Conservation (phyloP, 2,113 vertebrate species). For the Scomber japonicus region DNA sequence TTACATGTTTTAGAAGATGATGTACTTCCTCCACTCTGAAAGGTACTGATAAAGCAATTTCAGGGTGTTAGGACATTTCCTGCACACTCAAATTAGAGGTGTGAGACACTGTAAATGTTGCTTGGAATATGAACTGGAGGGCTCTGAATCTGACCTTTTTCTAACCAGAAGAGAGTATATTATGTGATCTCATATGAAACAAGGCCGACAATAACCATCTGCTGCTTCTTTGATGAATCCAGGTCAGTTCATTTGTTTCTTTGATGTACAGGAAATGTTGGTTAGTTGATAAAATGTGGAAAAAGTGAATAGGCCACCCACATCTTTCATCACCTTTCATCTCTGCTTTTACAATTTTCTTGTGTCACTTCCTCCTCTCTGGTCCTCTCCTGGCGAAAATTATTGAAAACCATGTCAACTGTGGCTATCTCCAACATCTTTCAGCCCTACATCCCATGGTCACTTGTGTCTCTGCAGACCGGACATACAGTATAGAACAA, state of each 20-base stretch:
- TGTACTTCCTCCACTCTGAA: too few species aligned
- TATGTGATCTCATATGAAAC: neutral
- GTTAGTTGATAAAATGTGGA: neutral
- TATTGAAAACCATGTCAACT: constrained; percentile 2
- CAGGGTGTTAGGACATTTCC: too few species aligned
- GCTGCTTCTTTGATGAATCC: neutral
- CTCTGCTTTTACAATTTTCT: constrained; percentile 14
- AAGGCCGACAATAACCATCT: neutral
- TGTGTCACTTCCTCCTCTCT: constrained; percentile 14
- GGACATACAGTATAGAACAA: neutral
- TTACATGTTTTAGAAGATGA: too few species aligned
- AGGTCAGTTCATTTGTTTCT: constrained; percentile 19
- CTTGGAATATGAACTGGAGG: too few species aligned
- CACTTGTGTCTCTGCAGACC: neutral
- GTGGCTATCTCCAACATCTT: constrained; percentile 21
- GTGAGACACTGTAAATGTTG: too few species aligned
- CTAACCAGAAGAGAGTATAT: neutral
- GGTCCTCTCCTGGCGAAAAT: constrained; percentile 20
- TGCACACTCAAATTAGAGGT: too few species aligned
- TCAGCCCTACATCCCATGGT: neutral
- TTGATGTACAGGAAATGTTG: constrained; percentile 15
- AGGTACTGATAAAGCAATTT: too few species aligned
- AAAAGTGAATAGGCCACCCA: neutral
- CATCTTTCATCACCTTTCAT: constrained; percentile 27
- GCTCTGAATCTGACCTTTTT: too few species aligned